Evolutionary conservation across 2,888 invertebrate species (phyloP), one percentile per base, ranked within the genome.

Genomic region (Gymnoscelis rufifasciata): DNA sequence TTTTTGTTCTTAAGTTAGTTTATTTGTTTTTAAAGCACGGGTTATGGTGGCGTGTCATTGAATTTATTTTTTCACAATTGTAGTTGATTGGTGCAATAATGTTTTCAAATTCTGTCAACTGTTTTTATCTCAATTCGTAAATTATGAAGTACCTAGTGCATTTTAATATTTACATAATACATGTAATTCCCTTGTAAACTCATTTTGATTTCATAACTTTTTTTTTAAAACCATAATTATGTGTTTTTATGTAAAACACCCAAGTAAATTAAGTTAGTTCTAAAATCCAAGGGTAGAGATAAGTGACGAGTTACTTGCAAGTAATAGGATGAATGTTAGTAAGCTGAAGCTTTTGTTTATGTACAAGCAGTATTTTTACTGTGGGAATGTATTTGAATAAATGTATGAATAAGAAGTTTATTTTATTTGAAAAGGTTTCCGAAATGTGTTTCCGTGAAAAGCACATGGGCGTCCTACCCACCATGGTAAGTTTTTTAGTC

Each of bases 331-430:
- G 51, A 26, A 49, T 43, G 59, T n/a, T n/a, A n/a, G n/a, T 54
- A 59, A 51, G 53, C 50, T 57, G 40, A 50, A 40, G 56, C 43
- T 56, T 44, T 60, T 57, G 64, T 67, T 57, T 61, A 60, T 78
- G 76, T 75, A 75, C 66, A 77, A 76, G 75, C 60, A 60, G 42
- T 68, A 64, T 66, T 60, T 69, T 68, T 58, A 58, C 60, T 57
- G 63, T 60, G 67, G 62, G 53, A 59, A 67, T 68, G 59, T 67
- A 67, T 61, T 74, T 66, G 62, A 68, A 74, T 69, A 68, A 71
- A 74, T 55, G 47, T 68, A 71, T 66, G 41, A 62, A 42, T 68
- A 71, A 70, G 62, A 35, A 58, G 35, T 10, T 26, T n/a, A 1
- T 15, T 42, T 60, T 56, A 65, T 59, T 60, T 50, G 19, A 19